Conservation (phyloP, 1,140 invertebrate genomes). For the Cotesia glomerata region DNA sequence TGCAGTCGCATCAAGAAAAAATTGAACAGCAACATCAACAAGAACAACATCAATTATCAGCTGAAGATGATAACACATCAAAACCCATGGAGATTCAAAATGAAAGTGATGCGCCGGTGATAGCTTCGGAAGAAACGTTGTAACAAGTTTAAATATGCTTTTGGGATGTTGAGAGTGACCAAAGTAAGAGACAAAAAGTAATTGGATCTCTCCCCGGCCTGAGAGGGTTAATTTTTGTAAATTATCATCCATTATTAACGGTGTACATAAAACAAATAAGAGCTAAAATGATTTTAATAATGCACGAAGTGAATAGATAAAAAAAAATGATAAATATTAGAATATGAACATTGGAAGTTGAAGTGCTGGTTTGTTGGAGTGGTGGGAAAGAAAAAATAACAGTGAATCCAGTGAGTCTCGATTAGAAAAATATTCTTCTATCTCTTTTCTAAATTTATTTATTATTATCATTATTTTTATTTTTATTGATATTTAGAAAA, state of each 20-base stretch:
- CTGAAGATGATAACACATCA: neutral
- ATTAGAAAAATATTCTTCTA: slow-evolving; percentile 27
- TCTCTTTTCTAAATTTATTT: slow-evolving; percentile 20
- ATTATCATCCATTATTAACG: slow-evolving; percentile 26
- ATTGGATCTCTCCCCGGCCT: slow-evolving; percentile 28
- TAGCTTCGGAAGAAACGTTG: slow-evolving; percentile 14
- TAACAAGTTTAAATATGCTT: slow-evolving; percentile 29
- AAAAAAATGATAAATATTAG: slow-evolving; percentile 29
- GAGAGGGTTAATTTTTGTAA: slow-evolving; percentile 11
- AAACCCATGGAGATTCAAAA: neutral
- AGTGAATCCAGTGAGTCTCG: slow-evolving; percentile 47
- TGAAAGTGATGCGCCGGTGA: neutral
- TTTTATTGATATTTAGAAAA: neutral
- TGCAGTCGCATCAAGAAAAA: no score
- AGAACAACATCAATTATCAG: no score
- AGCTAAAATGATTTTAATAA: neutral
- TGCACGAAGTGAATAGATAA: slow-evolving; percentile 7
- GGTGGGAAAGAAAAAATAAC: slow-evolving; percentile 40
- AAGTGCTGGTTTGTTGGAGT: slow-evolving; percentile 49
- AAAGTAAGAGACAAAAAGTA: slow-evolving; percentile 39
- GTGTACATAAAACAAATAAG: slow-evolving; percentile 47
- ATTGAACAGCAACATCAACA: no score
- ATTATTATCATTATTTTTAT: slow-evolving; percentile 12
- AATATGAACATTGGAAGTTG: slow-evolving; percentile 25
- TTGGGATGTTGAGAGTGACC: slow-evolving; percentile 34